Evolutionary conservation across 2,113 vertebrate species (phyloP), one percentile per base, ranked within the genome.

Genomic region (Pleuronectes platessa): DNA sequence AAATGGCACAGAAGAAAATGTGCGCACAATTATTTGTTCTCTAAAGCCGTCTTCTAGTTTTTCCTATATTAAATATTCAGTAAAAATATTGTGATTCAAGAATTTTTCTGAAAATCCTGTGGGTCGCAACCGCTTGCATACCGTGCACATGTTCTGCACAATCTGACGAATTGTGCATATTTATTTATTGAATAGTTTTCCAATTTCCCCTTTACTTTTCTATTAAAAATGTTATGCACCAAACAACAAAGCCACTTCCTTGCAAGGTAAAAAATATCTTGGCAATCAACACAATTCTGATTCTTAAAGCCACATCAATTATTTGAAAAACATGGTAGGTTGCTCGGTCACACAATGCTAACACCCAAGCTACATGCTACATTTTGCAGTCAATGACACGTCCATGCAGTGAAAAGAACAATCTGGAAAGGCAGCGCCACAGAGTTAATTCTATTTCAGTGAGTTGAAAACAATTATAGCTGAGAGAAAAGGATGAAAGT

Each of bases 281-380:
- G 37, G 37, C 37, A 9, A 40, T 40, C 9, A 40, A 40, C 31
- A 35, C 31, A 35, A 35, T 35, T 35, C 37, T 2, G 37, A 40
- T 40, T 40, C 9, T 40, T 2, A 2, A 40, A 40, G 37, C 71
- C 26, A 27, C 3, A 27, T 27, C 3, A 27, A 27, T 27, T 62
- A 40, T 66, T 87, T 49, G 40, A 31, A 31, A 21, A 49, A 62
- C 11, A 15, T 31, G 21, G 0, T 49, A 7, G 14, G 71, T 78
- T 79, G 70, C 77, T 72, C 61, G 26, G 81, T 71, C 58, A 72
- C 70, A 17, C 58, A 58, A 27, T 53, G 18, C 35, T 66, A 31
- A 70, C 37, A 71, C 65, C 27, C 14, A 21, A 26, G 40, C 45
- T 15, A 40, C 20, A 27, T 53, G 18, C 35, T 62, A 49, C 2